These are phyloP conservation scores for Psilanteris sp. DNA, from an alignment of 1,140 invertebrate species.

Conservation along the genomic window DNA sequence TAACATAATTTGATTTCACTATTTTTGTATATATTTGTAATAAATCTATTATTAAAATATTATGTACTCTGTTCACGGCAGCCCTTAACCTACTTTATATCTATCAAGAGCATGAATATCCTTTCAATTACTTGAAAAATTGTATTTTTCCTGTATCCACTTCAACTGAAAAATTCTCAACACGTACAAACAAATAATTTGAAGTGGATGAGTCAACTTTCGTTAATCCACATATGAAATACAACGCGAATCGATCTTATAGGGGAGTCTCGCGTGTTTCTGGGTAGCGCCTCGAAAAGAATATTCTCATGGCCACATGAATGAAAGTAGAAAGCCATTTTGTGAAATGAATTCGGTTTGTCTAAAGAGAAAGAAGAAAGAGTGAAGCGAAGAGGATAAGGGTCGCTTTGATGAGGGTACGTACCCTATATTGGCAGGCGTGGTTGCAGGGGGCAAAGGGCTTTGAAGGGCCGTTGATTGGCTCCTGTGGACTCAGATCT, in stretches of 20 bases:
- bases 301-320: conserved; percentile 42
- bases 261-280: conserved; percentile 39
- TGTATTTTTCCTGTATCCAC: not conserved
- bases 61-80: too few species aligned
- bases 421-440: conserved; percentile 78
- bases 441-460: conserved; percentile 76
- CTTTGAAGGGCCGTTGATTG: conserved; percentile 74
- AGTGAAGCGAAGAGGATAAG: conserved; percentile 65
- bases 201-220: conserved; percentile 56
- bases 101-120: too few species aligned
- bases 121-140: conserved; percentile 35
- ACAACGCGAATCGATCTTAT: conserved; percentile 64
- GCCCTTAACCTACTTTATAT: too few species aligned
- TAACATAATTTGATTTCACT: too few species aligned
- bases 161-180: conserved; percentile 27
- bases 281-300: conserved; percentile 15
- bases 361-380: conserved; percentile 60
- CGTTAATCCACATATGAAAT: conserved; percentile 59
- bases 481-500: conserved; percentile 63
- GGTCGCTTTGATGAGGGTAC: conserved; percentile 71
- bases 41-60: too few species aligned
- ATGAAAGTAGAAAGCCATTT: conserved; percentile 73
- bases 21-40: too few species aligned
- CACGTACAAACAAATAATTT: conserved; percentile 50
- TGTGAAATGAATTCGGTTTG: conserved; percentile 75